Conservation (phyloP, 2,888 invertebrate species). For the Apantesis nais region DNA sequence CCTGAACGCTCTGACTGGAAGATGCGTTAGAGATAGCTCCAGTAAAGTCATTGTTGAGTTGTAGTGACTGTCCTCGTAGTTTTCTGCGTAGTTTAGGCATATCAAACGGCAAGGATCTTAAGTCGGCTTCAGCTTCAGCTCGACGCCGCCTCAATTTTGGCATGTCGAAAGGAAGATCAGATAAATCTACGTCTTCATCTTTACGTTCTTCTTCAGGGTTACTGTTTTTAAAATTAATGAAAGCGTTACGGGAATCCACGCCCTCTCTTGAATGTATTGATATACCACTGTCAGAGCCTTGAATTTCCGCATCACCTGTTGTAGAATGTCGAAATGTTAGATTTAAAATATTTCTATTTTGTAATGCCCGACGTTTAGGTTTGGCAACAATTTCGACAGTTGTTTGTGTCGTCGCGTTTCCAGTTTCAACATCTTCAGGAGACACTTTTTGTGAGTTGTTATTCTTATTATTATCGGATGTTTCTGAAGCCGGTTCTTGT, state of each 20-base stretch:
- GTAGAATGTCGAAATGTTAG: constrained; percentile 88
- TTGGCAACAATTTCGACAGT: constrained; percentile 83
- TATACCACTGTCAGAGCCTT: constrained; percentile 95
- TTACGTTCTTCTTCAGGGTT: constrained; percentile 82
- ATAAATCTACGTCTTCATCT: constrained; percentile 88
- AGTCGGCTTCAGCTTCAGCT: constrained; percentile 91
- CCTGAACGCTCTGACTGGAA: constrained; percentile 92
- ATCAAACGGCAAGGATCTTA: constrained; percentile 94
- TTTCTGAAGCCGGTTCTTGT: constrained; percentile 93
- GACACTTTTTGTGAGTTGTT: constrained; percentile 92
- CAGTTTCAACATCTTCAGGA: constrained; percentile 87
- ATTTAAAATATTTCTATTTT: constrained; percentile 91
- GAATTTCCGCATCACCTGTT: constrained; percentile 90
- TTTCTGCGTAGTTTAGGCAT: constrained; percentile 95
- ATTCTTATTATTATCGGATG: constrained; percentile 92
- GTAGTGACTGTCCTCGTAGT: constrained; percentile 87
- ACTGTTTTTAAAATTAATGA: constrained; percentile 87
- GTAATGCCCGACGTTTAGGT: constrained; percentile 88
- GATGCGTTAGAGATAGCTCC: constrained; percentile 92
- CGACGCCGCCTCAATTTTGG: constrained; percentile 92
- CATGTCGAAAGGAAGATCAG: constrained; percentile 95
- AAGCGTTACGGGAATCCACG: constrained; percentile 88
- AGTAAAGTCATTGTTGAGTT: constrained; percentile 88
- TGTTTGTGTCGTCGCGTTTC: constrained; percentile 74
- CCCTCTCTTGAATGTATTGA: constrained; percentile 94